Conservation (phyloP, 2,888 invertebrate genomes). For the Morpho helenor region DNA sequence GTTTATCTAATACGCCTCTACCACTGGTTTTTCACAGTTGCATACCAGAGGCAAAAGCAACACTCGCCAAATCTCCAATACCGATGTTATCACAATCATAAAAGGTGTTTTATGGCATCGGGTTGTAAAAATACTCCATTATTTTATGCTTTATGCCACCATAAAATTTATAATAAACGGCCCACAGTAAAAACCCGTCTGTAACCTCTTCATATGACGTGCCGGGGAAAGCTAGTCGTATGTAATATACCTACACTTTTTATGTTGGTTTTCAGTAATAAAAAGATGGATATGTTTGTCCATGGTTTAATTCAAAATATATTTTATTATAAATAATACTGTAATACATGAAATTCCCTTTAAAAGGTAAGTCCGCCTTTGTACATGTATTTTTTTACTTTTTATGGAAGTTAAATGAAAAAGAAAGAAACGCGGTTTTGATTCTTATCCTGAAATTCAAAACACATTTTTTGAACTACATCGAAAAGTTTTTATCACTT, state of each 20-base stretch:
- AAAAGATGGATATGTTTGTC: not conserved
- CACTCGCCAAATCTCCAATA: conserved; percentile 30
- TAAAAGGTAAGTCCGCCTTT: no score
- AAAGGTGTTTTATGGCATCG: conserved; percentile 72
- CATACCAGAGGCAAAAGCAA: not conserved
- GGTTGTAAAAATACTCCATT: conserved; percentile 70
- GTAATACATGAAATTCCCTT: no score
- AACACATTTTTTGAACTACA: no score
- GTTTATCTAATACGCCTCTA: no score
- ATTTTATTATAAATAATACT: no score
- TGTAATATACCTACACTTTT: conserved; percentile 1
- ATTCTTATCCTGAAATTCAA: no score
- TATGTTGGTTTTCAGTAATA: conserved; percentile 6
- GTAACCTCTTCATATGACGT: conserved; percentile 58
- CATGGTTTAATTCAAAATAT: no score
- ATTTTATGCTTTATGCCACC: conserved; percentile 68
- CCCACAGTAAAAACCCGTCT: conserved; percentile 59
- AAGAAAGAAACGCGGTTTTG: no score
- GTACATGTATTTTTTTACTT: no score
- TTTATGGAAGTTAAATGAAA: no score
- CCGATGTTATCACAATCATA: conserved; percentile 56
- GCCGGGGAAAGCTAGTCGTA: conserved; percentile 18
- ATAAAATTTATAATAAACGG: conserved; percentile 76
- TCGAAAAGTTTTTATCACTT: no score
- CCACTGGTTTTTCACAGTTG: no score